Conservation (phyloP, 2,113 vertebrate genomes). For the Saimiri boliviensis region DNA sequence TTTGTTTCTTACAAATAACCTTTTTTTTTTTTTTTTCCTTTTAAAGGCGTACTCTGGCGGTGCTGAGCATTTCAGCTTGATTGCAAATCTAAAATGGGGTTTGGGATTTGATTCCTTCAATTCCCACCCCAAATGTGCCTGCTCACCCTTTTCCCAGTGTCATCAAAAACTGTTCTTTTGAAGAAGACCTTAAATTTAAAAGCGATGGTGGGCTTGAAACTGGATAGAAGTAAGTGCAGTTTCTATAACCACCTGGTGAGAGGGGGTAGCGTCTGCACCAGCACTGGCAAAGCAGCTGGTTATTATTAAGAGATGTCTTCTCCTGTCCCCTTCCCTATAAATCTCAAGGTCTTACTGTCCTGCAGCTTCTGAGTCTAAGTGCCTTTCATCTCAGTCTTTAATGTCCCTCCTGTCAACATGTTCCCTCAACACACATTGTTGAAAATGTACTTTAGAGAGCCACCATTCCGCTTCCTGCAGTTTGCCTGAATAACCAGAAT, state of each 20-base stretch:
- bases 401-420: neutral
- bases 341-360: neutral
- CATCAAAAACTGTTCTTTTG: neutral
- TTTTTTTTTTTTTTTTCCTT: neutral
- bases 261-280: accelerated
- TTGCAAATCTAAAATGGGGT: neutral
- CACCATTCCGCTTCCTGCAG: neutral
- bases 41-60: constrained; percentile 4
- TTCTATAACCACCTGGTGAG: neutral
- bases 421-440: neutral
- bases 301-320: neutral
- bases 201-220: neutral
- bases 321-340: neutral
- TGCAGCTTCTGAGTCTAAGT: neutral
- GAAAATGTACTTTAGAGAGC: neutral
- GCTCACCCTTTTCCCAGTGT: neutral
- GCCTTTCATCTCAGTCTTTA: neutral
- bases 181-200: neutral
- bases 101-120: constrained; percentile 12
- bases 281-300: too few species aligned
- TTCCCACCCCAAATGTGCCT: neutral
- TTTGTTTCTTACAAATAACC: constrained; percentile 50
- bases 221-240: neutral
- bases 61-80: neutral
- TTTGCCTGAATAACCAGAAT: neutral